These are phyloP conservation scores for Tetrao urogallus DNA, from an alignment of 2,113 vertebrate genomes.

Conservation along the genomic window DNA sequence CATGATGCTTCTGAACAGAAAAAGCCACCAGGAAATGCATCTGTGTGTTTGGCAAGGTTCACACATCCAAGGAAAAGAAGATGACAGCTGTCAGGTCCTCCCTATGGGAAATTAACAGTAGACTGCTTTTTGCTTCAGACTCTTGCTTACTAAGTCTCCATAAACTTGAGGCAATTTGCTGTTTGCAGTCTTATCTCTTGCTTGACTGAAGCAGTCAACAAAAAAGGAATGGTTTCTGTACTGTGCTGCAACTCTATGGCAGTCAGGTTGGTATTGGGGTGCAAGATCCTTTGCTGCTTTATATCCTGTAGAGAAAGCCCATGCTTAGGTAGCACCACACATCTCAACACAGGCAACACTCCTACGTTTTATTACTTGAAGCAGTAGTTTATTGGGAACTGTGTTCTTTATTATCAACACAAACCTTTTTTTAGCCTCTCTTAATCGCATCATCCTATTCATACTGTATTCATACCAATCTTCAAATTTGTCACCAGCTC, in stretches of 20 bases:
- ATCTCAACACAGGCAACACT: not conserved
- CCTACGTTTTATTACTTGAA: not conserved
- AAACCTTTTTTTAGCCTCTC: not conserved
- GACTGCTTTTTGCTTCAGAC: not conserved
- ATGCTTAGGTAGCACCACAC: not conserved
- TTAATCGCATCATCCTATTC: not conserved
- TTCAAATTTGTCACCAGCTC: not conserved
- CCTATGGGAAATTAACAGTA: not conserved
- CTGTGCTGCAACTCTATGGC: not conserved
- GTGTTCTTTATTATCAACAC: not conserved
- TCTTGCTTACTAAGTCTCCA: not conserved
- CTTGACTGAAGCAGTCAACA: not conserved
- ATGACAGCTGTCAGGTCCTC: not conserved
- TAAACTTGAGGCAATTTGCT: not conserved
- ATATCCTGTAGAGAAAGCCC: not conserved
- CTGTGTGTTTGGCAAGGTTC: not conserved
- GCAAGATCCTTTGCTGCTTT: not conserved
- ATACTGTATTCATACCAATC: rapidly evolving
- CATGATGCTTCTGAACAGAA: not conserved
- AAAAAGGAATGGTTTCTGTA: not conserved
- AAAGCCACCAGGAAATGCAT: not conserved
- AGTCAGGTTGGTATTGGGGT: not conserved
- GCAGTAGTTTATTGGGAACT: not conserved
- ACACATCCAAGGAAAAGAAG: not conserved
- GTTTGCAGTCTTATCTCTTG: not conserved